Percentiles rank a stretch among this genome's conserved stretches.
Conservation (phyloP, 2,113 vertebrate genomes). For the Suricata suricatta region DNA sequence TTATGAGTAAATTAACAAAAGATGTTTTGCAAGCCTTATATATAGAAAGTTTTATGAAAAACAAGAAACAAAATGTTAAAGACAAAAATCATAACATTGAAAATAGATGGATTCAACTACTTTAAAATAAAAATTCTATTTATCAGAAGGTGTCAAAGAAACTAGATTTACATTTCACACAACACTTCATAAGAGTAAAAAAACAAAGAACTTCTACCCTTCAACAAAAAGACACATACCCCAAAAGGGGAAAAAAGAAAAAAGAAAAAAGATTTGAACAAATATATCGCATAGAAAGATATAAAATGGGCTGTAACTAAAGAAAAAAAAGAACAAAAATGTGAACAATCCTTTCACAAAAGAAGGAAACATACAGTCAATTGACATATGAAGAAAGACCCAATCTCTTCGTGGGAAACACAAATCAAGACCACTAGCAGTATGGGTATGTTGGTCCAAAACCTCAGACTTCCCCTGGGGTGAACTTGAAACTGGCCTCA, state of each 20-base stretch:
- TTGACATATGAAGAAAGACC: background rate
- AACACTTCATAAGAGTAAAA: background rate
- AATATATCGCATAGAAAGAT: background rate
- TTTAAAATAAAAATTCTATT: conserved; percentile 11
- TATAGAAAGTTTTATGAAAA: conserved; percentile 12
- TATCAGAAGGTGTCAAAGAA: conserved; percentile 19
- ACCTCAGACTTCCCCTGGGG: background rate
- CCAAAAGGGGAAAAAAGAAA: background rate
- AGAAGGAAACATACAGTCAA: background rate
- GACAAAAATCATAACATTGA: background rate
- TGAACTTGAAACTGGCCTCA: background rate
- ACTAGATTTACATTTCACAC: background rate
- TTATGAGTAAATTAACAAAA: conserved; percentile 24
- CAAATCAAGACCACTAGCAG: background rate
- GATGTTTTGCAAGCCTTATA: background rate
- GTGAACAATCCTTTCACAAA: background rate
- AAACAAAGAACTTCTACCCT: background rate
- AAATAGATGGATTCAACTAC: background rate
- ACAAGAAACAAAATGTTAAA: background rate
- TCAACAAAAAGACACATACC: background rate
- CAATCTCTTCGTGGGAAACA: background rate
- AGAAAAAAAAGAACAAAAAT: background rate
- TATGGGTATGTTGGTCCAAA: background rate
- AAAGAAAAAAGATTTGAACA: background rate
- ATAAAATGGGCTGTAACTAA: background rate